Conservation (phyloP, 1,140 invertebrate species). For the Papilio dardanus region DNA sequence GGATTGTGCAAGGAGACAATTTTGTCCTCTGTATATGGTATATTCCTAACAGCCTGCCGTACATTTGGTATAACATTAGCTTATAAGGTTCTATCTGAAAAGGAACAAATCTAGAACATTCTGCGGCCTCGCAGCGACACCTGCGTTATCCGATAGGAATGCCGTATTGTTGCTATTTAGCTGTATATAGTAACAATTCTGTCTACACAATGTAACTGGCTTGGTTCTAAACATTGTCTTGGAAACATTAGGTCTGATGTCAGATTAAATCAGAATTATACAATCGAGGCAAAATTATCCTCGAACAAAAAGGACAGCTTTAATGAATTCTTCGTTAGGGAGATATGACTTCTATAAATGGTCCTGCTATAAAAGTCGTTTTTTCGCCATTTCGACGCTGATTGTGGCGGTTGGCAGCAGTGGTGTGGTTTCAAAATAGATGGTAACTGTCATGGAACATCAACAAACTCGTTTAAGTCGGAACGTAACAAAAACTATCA, state of each 20-base stretch:
- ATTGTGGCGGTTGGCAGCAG: too few relatives aligned
- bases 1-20: background rate
- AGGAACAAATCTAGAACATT: conserved; percentile 18
- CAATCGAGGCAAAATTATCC: too few relatives aligned
- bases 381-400: too few relatives aligned
- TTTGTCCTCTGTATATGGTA: background rate
- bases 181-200: background rate
- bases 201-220: background rate
- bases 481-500: too few relatives aligned
- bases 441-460: too few relatives aligned
- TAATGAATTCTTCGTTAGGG: too few relatives aligned
- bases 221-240: background rate
- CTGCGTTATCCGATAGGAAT: conserved; percentile 14
- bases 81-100: background rate
- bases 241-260: background rate
- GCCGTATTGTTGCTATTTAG: conserved; percentile 5
- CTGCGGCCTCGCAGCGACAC: background rate
- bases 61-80: background rate
- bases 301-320: too few relatives aligned
- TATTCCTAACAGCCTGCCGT: background rate
- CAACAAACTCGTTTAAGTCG: too few relatives aligned
- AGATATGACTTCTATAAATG: too few relatives aligned
- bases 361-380: too few relatives aligned
- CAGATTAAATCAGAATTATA: background rate
- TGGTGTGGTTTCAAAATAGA: too few relatives aligned